Percentiles rank a stretch among this genome's conserved stretches.
Evolutionary conservation across 2,113 vertebrate species (phyloP).

Genomic region (Hypocryptadius cinnamomeus): DNA sequence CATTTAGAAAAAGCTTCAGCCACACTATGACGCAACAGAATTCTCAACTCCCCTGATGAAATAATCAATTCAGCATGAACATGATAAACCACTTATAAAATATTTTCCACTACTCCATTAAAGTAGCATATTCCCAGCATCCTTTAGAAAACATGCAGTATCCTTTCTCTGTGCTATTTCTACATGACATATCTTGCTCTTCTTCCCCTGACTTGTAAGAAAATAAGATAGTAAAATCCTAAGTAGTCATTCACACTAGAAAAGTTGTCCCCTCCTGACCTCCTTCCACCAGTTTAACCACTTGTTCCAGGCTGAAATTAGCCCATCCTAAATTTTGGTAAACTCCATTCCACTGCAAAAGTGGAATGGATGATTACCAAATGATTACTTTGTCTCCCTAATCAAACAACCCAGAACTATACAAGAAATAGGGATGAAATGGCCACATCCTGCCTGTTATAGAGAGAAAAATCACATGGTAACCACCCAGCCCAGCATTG

Average conservation of each 20-base stretch:
- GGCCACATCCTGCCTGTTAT: accelerated
- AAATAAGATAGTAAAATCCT: neutral
- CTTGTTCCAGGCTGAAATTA: neutral
- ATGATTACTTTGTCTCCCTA: neutral
- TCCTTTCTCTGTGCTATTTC: neutral
- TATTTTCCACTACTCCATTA: neutral
- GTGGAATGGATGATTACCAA: too few species aligned
- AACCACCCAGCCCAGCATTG: neutral
- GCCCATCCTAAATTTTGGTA: neutral
- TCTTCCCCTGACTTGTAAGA: neutral
- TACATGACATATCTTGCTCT: neutral
- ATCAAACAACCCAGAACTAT: neutral
- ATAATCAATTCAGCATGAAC: neutral
- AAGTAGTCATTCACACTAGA: neutral
- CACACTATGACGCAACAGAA: neutral
- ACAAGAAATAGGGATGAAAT: neutral
- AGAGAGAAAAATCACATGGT: neutral
- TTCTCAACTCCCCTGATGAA: neutral
- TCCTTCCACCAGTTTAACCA: neutral
- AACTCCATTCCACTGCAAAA: neutral
- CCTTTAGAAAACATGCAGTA: neutral
- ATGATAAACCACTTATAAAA: neutral
- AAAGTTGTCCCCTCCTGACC: neutral
- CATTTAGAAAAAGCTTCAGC: neutral
- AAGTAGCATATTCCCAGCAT: neutral